These are phyloP conservation scores for Lamprologus ornatipinnis DNA, from an alignment of 2,113 vertebrate genomes.

Conservation along the genomic window DNA sequence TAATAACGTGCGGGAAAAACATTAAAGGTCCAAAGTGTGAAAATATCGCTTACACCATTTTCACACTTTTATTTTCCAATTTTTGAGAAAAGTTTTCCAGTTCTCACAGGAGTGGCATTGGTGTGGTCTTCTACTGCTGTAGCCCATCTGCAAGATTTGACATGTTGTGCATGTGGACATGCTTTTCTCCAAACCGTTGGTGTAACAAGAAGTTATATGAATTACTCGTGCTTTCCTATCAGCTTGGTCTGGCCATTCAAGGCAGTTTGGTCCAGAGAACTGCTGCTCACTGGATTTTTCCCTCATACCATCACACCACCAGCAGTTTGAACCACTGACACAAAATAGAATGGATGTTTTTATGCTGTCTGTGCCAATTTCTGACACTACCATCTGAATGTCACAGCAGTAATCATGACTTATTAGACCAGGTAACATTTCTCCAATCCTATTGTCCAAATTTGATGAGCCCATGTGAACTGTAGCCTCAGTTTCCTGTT, in stretches of 20 bases:
- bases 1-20: background rate
- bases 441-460: background rate
- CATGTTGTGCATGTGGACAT: rapidly evolving
- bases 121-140: background rate
- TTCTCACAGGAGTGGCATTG: background rate
- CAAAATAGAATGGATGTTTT: background rate
- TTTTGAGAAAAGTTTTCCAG: background rate
- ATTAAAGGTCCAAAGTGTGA: background rate
- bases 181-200: background rate
- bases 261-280: background rate
- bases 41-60: background rate
- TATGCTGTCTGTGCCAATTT: rapidly evolving
- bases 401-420: background rate
- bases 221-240: background rate
- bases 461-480: background rate
- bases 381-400: background rate
- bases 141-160: background rate
- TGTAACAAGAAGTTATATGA: background rate
- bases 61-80: background rate
- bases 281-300: background rate
- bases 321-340: background rate
- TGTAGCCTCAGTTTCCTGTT: background rate
- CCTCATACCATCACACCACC: background rate
- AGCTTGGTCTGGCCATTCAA: background rate
- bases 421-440: background rate